Conservation (phyloP, 2,113 vertebrate genomes). For the Tragelaphus buxtoni region DNA sequence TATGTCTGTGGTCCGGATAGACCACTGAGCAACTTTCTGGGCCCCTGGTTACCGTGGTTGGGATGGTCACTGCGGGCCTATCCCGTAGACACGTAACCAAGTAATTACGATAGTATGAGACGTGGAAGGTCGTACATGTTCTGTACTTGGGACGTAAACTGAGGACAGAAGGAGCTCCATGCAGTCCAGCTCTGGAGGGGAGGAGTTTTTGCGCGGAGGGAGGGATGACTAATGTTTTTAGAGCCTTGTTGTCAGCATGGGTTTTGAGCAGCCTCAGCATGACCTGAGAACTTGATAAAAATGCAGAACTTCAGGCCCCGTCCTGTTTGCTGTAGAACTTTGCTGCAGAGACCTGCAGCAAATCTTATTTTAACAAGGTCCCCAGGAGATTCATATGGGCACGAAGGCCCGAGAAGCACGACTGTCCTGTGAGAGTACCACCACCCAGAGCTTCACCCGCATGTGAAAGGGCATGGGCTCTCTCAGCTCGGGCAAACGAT, state of each 20-base stretch:
- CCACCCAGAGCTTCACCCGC: rapidly evolving
- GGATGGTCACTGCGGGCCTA: not conserved
- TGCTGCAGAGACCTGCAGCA: not conserved
- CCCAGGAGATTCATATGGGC: not conserved
- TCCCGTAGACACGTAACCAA: not conserved
- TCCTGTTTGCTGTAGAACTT: not conserved
- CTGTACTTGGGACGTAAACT: not conserved
- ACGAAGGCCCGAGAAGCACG: not conserved
- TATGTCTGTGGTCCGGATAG: not conserved
- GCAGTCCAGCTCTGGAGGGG: not conserved
- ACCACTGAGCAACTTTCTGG: not conserved
- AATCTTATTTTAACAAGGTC: not conserved
- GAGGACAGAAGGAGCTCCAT: not conserved
- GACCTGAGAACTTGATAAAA: not conserved
- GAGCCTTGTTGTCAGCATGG: not conserved
- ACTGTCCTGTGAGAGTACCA: rapidly evolving
- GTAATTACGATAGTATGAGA: not conserved
- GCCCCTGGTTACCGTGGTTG: not conserved
- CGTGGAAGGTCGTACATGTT: rapidly evolving
- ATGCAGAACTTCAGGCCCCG: not conserved
- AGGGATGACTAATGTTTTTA: not conserved
- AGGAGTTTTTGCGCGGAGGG: not conserved
- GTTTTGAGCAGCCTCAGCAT: not conserved
- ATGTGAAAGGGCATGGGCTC: not conserved
- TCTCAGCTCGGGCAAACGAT: rapidly evolving